phyloP scores from a whole-genome alignment of 37 sponge, comb jelly and placozoan species.

The Axinella damicornis region DNA sequence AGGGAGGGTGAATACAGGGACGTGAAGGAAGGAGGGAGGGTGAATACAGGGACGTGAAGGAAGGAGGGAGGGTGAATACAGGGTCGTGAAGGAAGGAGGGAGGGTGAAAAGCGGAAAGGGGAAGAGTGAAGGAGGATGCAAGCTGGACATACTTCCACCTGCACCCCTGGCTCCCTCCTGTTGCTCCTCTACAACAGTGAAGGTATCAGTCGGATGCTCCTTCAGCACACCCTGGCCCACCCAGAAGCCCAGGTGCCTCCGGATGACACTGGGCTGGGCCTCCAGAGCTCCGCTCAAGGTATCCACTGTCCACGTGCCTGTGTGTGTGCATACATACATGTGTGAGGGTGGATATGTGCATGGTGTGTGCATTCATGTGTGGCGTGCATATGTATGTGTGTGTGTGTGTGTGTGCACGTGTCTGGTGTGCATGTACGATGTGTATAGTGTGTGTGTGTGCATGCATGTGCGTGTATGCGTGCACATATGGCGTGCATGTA shows the following conservation, averaged over 20 bases:
- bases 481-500: background rate
- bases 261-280: constrained; percentile 48
- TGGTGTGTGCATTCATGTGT: no score
- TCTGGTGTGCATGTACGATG: background rate
- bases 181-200: constrained; percentile 60
- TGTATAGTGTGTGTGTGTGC: background rate
- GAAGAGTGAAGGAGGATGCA: no score
- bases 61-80: no score
- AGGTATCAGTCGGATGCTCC: constrained; percentile 68
- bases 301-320: constrained; percentile 78
- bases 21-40: background rate
- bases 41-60: no score
- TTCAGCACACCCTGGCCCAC: constrained; percentile 82
- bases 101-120: no score
- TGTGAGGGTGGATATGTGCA: no score
- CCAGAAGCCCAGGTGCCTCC: constrained; percentile 87
- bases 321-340: background rate
- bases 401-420: background rate
- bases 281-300: constrained; percentile 54
- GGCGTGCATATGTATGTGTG: background rate
- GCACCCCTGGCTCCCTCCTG: constrained; percentile 1
- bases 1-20: no score
- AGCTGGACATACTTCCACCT: background rate
- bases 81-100: background rate
- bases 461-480: background rate